Percentiles rank a stretch among this genome's conserved stretches.
These are phyloP conservation scores for Centrocercus urophasianus DNA, from an alignment of 2,113 vertebrate species.

Conservation along the genomic window DNA sequence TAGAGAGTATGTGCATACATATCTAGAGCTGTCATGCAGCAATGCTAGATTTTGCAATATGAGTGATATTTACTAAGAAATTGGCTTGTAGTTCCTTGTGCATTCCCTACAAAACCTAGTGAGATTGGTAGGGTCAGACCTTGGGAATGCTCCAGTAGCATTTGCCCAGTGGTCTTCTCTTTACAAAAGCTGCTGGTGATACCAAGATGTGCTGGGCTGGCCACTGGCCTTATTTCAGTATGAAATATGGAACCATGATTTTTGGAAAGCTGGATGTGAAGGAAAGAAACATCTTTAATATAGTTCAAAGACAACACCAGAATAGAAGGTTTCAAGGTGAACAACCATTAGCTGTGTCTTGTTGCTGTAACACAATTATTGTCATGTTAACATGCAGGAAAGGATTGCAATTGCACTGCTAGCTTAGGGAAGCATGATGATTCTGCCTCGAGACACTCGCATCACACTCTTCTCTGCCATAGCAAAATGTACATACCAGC, in stretches of 20 bases:
- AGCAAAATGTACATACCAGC: background rate
- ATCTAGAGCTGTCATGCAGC: background rate
- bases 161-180: background rate
- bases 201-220: background rate
- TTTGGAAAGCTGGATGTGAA: background rate
- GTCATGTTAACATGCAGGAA: background rate
- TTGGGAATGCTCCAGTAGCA: background rate
- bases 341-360: background rate
- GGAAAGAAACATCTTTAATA: background rate
- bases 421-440: background rate
- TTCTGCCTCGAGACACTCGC: background rate
- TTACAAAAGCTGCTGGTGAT: background rate
- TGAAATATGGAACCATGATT: background rate
- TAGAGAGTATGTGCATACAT: background rate
- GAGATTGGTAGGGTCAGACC: background rate
- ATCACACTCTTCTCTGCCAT: background rate
- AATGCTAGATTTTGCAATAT: background rate
- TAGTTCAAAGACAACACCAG: background rate
- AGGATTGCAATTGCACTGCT: background rate
- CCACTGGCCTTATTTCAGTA: background rate
- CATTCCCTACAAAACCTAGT: background rate
- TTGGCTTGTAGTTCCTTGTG: background rate
- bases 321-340: background rate
- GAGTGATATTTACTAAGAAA: conserved; percentile 1
- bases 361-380: background rate